Conservation (phyloP, 2,113 vertebrate genomes). For the Pagrus major region DNA sequence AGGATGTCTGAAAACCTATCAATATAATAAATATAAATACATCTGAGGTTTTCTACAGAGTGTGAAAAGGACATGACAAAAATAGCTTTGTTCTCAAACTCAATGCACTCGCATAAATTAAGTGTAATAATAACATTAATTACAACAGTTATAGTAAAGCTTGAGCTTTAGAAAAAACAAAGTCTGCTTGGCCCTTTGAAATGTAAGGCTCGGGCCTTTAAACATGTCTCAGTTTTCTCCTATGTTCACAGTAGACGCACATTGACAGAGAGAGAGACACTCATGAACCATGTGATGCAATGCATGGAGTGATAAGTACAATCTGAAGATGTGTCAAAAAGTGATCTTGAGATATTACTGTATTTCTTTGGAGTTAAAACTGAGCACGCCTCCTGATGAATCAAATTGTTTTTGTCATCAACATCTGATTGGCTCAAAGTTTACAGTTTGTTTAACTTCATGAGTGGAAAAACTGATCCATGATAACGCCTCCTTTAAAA, state of each 20-base stretch:
- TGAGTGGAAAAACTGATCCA: neutral
- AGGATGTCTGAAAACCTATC: conserved; percentile 52
- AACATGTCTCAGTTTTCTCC: conserved; percentile 8
- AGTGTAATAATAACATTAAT: conserved; percentile 59
- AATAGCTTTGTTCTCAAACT: conserved; percentile 74
- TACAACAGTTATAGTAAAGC: conserved; percentile 54
- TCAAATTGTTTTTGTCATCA: neutral
- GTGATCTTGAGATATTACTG: neutral
- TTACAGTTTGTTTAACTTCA: neutral
- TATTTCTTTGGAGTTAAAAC: conserved; percentile 34
- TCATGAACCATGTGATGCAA: neutral
- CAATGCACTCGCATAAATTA: conserved; percentile 75
- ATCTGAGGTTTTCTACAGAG: conserved; percentile 70
- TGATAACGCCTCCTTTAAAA: conserved; percentile 20
- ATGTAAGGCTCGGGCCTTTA: conserved; percentile 59
- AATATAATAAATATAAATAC: conserved; percentile 82
- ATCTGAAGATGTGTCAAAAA: conserved; percentile 1
- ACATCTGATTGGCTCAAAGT: conserved; percentile 12
- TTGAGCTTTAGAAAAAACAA: conserved; percentile 33
- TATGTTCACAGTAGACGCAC: conserved; percentile 59
- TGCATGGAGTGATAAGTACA: neutral
- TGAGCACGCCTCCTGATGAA: neutral
- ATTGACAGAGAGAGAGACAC: neutral
- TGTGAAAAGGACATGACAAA: conserved; percentile 76
- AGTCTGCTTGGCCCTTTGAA: conserved; percentile 38